Evolutionary conservation across 2,113 vertebrate species (phyloP), one percentile per base, ranked within the genome.

Genomic region (Mola mola): DNA sequence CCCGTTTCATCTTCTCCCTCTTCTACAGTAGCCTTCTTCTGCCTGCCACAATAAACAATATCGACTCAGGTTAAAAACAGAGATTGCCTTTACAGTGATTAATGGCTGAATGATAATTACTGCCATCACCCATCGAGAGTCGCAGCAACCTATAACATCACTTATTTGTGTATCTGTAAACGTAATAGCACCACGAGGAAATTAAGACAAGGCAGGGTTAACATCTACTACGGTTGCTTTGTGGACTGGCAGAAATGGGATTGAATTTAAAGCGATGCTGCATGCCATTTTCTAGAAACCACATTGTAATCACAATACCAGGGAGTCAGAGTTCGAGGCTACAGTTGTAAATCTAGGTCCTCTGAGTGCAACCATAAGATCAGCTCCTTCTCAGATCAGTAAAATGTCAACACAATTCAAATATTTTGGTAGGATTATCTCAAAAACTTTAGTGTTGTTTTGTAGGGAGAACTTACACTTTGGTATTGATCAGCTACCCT

Each of bases 41-140:
- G 33, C 61, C 64, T 55, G 20, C 41, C 49, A 65, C 70, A 72
- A 72, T 25, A 78, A 81, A 75, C 71, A 75, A 38, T 19, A 43
- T 42, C 16, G 33, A 56, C 43, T 62, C 25, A n/a, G 24, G 34
- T 24, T 51, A 48, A 56, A 66, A 69, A 69, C 52, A 48, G n/a
- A n/a, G n/a, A n/a, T n/a, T n/a, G n/a, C n/a, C n/a, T n/a, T 51
- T 42, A 44, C 22, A 19, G 11, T 24, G 24, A 67, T 16, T 46
- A 38, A 50, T 16, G 13, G 28, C 22, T 34, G 13, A 11, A 20
- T 2, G 4, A n/a, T 49, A 19, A 42, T 28, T 5, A 17, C 37
- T 36, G 17, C n/a, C 15, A 10, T 9, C 4, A 41, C 8, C 10
- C 3, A 11, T 1, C 55, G 2, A 31, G 1, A 19, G 3, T 20